phyloP scores from a whole-genome alignment of 1,140 invertebrate genomes.

The Diabrotica undecimpunctata region DNA sequence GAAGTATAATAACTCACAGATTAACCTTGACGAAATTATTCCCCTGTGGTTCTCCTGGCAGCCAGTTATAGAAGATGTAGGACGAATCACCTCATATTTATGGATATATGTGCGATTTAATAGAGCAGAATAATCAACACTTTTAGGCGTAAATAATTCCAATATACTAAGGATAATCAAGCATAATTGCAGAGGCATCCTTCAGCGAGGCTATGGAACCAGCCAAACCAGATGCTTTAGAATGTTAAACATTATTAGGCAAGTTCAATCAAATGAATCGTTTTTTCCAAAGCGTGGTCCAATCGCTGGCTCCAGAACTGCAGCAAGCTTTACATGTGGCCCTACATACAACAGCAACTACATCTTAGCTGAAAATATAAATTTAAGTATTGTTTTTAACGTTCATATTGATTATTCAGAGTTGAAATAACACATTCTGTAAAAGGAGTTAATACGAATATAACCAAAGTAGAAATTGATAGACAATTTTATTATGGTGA shows the following conservation, averaged over 20 bases:
- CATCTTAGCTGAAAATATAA: conserved; percentile 24
- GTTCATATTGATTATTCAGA: conserved; percentile 16
- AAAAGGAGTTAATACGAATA: too few relatives aligned
- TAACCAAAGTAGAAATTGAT: too few relatives aligned
- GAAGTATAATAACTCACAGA: conserved; percentile 81
- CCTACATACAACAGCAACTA: conserved; percentile 43
- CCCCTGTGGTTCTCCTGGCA: conserved; percentile 92
- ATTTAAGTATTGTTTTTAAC: conserved; percentile 25
- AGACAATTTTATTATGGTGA: too few relatives aligned
- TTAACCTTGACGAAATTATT: conserved; percentile 82
- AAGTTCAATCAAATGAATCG: conserved; percentile 76
- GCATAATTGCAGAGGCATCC: conserved; percentile 87
- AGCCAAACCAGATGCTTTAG: conserved; percentile 59
- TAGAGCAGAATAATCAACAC: conserved; percentile 84
- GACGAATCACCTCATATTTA: conserved; percentile 95
- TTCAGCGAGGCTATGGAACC: conserved; percentile 72
- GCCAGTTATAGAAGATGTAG: conserved; percentile 91
- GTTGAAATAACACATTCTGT: conserved; percentile 24
- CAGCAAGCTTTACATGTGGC: conserved; percentile 76
- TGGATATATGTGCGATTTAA: conserved; percentile 90
- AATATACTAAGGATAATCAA: conserved; percentile 87
- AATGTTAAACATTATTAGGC: conserved; percentile 70
- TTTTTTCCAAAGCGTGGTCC: conserved; percentile 80
- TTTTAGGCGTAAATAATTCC: conserved; percentile 66
- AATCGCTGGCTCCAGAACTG: conserved; percentile 71